phyloP scores from a whole-genome alignment of 2,797 vertebrate species.

The Betta splendens region DNA sequence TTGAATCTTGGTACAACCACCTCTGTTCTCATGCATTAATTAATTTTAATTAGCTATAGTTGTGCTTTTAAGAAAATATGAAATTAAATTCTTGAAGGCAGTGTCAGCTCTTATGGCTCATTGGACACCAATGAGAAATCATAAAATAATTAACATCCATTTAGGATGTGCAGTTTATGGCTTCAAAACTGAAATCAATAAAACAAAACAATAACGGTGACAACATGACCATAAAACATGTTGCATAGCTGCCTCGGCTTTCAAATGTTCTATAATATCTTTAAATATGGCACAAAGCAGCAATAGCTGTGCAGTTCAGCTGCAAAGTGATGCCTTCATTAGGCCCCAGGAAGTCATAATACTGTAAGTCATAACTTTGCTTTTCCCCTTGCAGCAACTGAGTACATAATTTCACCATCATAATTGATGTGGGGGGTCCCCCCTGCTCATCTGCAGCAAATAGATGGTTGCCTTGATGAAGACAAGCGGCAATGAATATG shows the following conservation, averaged over 20 bases:
- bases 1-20: slow-evolving; percentile 3
- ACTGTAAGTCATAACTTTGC: slow-evolving; percentile 60
- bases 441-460: slow-evolving; percentile 58
- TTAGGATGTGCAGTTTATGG: slow-evolving; percentile 37
- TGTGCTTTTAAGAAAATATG: slow-evolving; percentile 28
- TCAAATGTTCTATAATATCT: slow-evolving; percentile 52
- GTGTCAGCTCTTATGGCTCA: slow-evolving; percentile 35
- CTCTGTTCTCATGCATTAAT: slow-evolving; percentile 8
- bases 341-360: slow-evolving; percentile 70
- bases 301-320: slow-evolving; percentile 53
- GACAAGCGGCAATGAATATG: slow-evolving; percentile 52
- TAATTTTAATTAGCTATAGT: slow-evolving; percentile 32
- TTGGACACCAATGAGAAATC: slow-evolving; percentile 21
- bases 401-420: slow-evolving; percentile 66
- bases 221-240: slow-evolving; percentile 48
- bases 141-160: slow-evolving; percentile 52
- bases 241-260: slow-evolving; percentile 24
- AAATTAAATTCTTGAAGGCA: slow-evolving; percentile 15
- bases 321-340: slow-evolving; percentile 69
- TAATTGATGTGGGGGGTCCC: slow-evolving; percentile 64
- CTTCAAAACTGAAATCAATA: slow-evolving; percentile 37
- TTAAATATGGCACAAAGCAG: slow-evolving; percentile 56
- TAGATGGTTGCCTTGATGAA: slow-evolving; percentile 54
- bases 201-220: slow-evolving; percentile 40
- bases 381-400: slow-evolving; percentile 52